Evolutionary conservation across 2,113 vertebrate species (phyloP).

Genomic region (Dromiciops gliroides): DNA sequence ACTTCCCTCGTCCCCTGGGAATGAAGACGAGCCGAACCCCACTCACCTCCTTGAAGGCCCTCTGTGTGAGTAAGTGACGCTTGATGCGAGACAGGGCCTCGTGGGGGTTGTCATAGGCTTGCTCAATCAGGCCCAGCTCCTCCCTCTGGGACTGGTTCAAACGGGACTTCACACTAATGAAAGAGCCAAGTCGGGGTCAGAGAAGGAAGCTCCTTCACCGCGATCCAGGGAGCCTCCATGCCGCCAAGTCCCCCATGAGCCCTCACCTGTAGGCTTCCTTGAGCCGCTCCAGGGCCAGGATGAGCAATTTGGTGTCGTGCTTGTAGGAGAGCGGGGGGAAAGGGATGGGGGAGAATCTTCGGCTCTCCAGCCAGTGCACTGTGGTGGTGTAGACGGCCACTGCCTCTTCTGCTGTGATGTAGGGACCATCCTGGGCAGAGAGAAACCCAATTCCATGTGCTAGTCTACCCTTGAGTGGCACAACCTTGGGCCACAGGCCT

Average conservation of each 20-base stretch:
- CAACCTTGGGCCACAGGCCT: not conserved
- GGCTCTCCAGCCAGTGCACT: constrained; percentile 99
- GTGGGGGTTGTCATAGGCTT: constrained; percentile 99
- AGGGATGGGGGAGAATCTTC: constrained; percentile 97
- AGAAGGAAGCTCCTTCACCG: not conserved
- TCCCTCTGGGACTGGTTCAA: constrained; percentile 99
- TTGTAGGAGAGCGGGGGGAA: constrained; percentile 98
- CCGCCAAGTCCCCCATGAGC: not conserved
- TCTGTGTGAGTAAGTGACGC: constrained; percentile 98
- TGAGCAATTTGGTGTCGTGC: constrained; percentile 98
- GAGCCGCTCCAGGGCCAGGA: constrained; percentile 96
- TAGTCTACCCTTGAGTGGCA: not conserved
- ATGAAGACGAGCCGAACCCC: accelerated
- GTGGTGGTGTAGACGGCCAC: constrained; percentile 99
- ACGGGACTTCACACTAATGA: constrained; percentile 95
- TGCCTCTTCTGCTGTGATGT: constrained; percentile 98
- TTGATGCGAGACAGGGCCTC: constrained; percentile 99
- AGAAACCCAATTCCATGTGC: not conserved
- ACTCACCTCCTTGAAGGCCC: constrained; percentile 98
- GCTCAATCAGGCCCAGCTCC: constrained; percentile 97
- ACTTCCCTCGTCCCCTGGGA: not conserved
- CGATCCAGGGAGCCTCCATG: not conserved
- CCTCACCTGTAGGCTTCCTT: constrained; percentile 98
- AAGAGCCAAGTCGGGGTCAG: not conserved
- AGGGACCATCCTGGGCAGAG: constrained; percentile 92